Conservation (phyloP, 2,113 vertebrate species). For the Pachyramphus minor region DNA sequence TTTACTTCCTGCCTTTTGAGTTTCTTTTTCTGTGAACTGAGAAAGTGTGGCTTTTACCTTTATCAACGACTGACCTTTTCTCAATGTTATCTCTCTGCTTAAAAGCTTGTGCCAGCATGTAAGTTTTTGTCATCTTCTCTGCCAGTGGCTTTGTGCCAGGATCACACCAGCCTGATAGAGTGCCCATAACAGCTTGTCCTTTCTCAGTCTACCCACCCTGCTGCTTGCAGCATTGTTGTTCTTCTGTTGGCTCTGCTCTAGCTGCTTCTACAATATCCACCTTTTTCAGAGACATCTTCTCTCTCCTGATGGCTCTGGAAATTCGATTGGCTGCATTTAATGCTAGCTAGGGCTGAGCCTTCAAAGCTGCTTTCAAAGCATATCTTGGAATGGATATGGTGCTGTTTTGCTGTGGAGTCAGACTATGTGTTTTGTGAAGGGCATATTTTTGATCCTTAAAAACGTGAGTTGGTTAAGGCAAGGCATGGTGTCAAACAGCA, state of each 20-base stretch:
- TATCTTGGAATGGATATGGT: background rate
- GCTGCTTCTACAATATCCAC: background rate
- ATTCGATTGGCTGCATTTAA: background rate
- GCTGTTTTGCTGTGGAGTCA: background rate
- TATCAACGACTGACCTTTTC: background rate
- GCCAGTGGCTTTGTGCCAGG: background rate
- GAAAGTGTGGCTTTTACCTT: background rate
- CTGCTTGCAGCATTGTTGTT: fast-evolving
- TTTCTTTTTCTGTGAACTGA: slow-evolving; percentile 1
- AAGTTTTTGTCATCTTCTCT: background rate
- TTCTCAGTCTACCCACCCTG: background rate
- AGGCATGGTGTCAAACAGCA: background rate
- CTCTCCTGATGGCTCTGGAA: background rate
- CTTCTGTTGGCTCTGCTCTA: background rate
- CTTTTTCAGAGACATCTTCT: fast-evolving
- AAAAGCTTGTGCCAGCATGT: background rate
- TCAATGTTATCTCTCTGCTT: background rate
- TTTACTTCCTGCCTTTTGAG: slow-evolving; percentile 14
- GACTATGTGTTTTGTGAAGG: background rate
- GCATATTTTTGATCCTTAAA: background rate
- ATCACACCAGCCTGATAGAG: background rate
- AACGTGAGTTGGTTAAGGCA: background rate
- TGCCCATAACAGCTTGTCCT: background rate
- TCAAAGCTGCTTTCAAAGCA: background rate
- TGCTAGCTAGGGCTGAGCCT: background rate